A percentile compares a stretch with the other conserved stretches of the same genome.
Evolutionary conservation across 2,113 vertebrate genomes (phyloP).

Genomic region (Chlorodrepanis virens): DNA sequence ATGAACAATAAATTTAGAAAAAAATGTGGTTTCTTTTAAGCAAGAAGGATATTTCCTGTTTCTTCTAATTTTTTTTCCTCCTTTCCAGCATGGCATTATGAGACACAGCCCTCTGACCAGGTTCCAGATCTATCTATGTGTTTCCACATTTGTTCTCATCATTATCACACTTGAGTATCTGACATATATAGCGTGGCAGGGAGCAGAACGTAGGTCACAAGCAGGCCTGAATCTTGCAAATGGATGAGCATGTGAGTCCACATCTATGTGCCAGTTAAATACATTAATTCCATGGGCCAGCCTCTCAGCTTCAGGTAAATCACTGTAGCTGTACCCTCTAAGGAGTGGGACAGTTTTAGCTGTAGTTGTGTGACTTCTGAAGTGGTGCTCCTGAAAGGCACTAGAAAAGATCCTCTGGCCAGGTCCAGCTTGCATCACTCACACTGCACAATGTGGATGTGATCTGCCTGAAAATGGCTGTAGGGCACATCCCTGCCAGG

Average conservation of each 20-base stretch:
- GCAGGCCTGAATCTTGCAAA: not conserved
- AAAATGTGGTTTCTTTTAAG: slow-evolving; percentile 16
- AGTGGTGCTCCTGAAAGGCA: not conserved
- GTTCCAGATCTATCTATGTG: not conserved
- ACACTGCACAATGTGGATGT: rapidly evolving
- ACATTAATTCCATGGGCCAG: not conserved
- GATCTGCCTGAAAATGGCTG: rapidly evolving
- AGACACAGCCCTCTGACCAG: not conserved
- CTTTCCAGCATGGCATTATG: not conserved
- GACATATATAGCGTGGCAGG: not conserved
- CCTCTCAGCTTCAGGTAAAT: not conserved
- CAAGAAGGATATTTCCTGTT: not conserved
- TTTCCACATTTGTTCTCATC: not conserved
- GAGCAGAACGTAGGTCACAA: not conserved
- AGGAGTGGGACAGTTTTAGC: not conserved
- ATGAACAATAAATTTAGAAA: slow-evolving; percentile 10
- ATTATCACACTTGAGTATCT: not conserved
- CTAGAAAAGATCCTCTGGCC: not conserved
- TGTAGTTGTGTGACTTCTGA: not conserved
- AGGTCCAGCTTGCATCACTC: not conserved
- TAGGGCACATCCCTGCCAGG: not conserved
- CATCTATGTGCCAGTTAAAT: not conserved
- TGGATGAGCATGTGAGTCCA: not conserved
- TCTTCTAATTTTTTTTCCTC: not conserved
- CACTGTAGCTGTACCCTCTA: not conserved